phyloP scores from a whole-genome alignment of 1,140 invertebrate genomes.

The Plutomurus gul region DNA sequence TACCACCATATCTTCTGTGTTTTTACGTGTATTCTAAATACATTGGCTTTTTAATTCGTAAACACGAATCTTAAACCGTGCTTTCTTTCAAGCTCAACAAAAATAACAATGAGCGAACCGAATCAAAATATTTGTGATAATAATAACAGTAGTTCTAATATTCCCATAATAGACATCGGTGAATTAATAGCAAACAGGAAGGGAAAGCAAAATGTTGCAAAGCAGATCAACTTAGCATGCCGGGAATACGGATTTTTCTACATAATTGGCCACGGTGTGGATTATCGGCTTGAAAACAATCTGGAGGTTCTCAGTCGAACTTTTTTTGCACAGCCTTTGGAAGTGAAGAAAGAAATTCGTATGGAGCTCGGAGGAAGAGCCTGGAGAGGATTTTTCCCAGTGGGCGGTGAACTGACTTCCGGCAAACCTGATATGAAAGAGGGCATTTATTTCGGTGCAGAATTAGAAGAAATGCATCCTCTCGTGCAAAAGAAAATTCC shows the following conservation, averaged over 20 bases:
- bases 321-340: conserved; percentile 33
- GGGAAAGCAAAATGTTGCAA: conserved; percentile 15
- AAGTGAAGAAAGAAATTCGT: conserved; percentile 27
- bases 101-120: too few species aligned
- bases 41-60: too few species aligned
- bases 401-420: conserved; percentile 43
- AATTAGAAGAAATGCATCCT: conserved; percentile 34
- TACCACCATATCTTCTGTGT: too few species aligned
- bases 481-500: conserved; percentile 28
- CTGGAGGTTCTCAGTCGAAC: conserved; percentile 24
- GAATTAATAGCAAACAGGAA: not conserved
- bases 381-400: conserved; percentile 44
- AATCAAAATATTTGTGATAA: too few species aligned
- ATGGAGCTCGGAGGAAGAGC: conserved; percentile 36
- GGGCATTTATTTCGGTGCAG: conserved; percentile 46
- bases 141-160: too few species aligned
- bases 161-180: conserved; percentile 29
- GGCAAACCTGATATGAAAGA: conserved; percentile 43
- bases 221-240: conserved; percentile 31
- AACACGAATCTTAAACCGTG: too few species aligned
- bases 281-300: not conserved
- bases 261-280: conserved; percentile 35
- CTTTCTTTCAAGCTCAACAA: too few species aligned
- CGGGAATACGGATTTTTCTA: conserved; percentile 45
- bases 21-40: too few species aligned